Percentiles rank a stretch among this genome's conserved stretches.
These are phyloP conservation scores for Xylophagus ater DNA, from an alignment of 2,888 invertebrate genomes.

Conservation along the genomic window DNA sequence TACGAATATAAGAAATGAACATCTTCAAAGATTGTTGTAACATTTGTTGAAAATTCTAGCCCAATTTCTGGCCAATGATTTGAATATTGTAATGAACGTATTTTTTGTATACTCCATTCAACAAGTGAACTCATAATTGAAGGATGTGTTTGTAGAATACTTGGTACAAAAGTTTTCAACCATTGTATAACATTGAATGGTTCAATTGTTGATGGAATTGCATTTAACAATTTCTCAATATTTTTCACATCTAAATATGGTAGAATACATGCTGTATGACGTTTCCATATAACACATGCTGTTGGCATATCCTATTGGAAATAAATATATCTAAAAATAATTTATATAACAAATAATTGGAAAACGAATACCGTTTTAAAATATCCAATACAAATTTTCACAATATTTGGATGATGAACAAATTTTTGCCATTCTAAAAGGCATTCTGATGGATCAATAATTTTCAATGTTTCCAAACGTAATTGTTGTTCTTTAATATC, in stretches of 20 bases:
- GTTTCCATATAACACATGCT: conserved; percentile 36
- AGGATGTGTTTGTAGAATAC: conserved; percentile 33
- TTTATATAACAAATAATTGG: not conserved
- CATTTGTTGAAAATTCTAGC: conserved; percentile 34
- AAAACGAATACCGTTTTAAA: conserved; percentile 23
- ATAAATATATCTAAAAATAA: not conserved
- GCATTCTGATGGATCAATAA: conserved; percentile 36
- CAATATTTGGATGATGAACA: conserved; percentile 32
- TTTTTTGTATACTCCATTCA: conserved; percentile 36
- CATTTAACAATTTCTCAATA: conserved; percentile 27
- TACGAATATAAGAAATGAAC: conserved; percentile 33
- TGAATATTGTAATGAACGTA: conserved; percentile 31
- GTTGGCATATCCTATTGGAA: conserved; percentile 26
- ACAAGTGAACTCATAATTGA: conserved; percentile 31
- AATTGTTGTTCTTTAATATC: conserved; percentile 35
- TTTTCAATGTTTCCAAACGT: conserved; percentile 33
- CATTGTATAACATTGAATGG: conserved; percentile 34
- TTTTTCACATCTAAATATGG: conserved; percentile 28
- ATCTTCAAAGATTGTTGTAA: conserved; percentile 33
- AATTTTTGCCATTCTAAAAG: conserved; percentile 38
- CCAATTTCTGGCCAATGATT: conserved; percentile 38
- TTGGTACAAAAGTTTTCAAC: conserved; percentile 35
- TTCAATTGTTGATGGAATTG: conserved; percentile 32
- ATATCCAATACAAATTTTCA: conserved; percentile 28
- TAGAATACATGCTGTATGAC: conserved; percentile 32